phyloP scores from a whole-genome alignment of 2,797 vertebrate genomes.

The Protonibea diacanthus region DNA sequence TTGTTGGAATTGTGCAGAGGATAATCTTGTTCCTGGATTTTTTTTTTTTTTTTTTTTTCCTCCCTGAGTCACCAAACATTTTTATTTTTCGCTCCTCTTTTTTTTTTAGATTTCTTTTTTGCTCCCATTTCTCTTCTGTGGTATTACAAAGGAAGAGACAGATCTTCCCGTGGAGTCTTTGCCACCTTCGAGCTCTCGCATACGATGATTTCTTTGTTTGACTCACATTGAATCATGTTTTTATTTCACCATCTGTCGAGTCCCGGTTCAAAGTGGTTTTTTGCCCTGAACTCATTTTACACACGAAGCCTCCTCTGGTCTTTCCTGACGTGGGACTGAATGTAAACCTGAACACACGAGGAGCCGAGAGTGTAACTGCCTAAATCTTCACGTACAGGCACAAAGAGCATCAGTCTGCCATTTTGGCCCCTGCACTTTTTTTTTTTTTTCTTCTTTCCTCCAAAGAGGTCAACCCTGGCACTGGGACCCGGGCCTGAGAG shows the following conservation, averaged over 20 bases:
- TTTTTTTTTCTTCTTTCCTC: constrained; percentile 32
- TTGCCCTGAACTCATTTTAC: constrained; percentile 50
- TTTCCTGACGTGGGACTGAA: constrained; percentile 74
- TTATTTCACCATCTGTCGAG: constrained; percentile 33
- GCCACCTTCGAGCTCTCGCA: constrained; percentile 12
- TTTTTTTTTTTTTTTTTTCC: background rate
- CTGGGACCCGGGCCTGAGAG: constrained; percentile 52
- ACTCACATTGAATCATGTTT: constrained; percentile 36
- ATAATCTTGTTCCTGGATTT: constrained; percentile 66
- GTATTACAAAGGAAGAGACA: constrained; percentile 43
- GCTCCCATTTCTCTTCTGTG: constrained; percentile 26
- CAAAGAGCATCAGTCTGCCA: constrained; percentile 60
- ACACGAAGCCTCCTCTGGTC: constrained; percentile 54
- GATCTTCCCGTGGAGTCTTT: constrained; percentile 51
- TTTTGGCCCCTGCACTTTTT: constrained; percentile 70
- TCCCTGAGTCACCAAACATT: constrained; percentile 69
- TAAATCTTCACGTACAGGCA: constrained; percentile 26
- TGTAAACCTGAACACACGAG: constrained; percentile 74
- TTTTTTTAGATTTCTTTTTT: constrained; percentile 17
- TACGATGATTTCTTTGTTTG: constrained; percentile 20
- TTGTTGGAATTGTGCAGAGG: constrained; percentile 59
- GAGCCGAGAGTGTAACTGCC: constrained; percentile 56
- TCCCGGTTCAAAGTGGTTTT: constrained; percentile 29
- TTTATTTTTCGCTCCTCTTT: constrained; percentile 63
- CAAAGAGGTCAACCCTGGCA: constrained; percentile 62